phyloP scores from a whole-genome alignment of 2,113 vertebrate genomes.

The Abramis brama region DNA sequence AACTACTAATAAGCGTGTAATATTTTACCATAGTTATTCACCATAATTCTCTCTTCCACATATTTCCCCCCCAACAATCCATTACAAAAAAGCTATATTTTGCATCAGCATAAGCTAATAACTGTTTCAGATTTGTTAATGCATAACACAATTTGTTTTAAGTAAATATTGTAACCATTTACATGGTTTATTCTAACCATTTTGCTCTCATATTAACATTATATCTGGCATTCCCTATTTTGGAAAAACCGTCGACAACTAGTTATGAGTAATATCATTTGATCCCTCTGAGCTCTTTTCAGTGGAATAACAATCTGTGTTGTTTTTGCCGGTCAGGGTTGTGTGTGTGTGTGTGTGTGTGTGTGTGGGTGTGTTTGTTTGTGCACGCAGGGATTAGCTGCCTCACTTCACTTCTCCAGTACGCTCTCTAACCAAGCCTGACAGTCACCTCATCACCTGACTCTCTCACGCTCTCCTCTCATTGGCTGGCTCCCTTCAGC shows the following conservation, averaged over 20 bases:
- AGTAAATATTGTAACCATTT: not conserved
- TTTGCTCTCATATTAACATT: not conserved
- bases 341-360: not conserved
- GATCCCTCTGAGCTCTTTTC: not conserved
- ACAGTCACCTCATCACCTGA: constrained; percentile 40
- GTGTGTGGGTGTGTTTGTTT: not conserved
- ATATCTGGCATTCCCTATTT: not conserved
- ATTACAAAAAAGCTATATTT: not conserved
- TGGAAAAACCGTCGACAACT: not conserved
- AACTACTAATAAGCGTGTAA: not conserved
- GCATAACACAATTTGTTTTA: not conserved
- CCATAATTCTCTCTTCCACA: not conserved
- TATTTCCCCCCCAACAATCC: not conserved
- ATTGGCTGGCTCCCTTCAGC: constrained; percentile 3
- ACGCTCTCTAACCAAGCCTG: constrained; percentile 24
- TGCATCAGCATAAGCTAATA: not conserved
- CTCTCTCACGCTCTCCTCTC: not conserved
- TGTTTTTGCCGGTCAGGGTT: not conserved
- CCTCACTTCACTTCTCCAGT: not conserved
- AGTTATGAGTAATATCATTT: not conserved
- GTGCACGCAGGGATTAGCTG: constrained; percentile 47
- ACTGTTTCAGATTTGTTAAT: not conserved
- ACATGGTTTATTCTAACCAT: not conserved
- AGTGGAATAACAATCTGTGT: not conserved
- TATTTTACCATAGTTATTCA: not conserved